Percentiles rank a stretch among this genome's conserved stretches.
Evolutionary conservation across 2,113 vertebrate genomes (phyloP).

Genomic region (Varanus salvator): DNA sequence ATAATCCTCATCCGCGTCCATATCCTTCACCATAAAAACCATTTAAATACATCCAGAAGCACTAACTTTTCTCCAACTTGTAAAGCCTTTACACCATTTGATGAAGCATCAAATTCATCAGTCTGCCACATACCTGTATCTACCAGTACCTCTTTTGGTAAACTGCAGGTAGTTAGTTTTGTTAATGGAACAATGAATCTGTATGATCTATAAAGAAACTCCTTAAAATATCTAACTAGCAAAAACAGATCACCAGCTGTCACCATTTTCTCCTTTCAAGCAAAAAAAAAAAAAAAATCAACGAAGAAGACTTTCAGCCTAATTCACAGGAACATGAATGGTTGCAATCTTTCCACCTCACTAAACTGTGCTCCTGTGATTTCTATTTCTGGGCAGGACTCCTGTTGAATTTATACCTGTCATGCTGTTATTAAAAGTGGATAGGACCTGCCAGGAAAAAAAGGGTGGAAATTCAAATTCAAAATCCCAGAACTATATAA

Average conservation of each 20-base stretch:
- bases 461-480: neutral
- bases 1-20: neutral
- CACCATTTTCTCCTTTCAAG: neutral
- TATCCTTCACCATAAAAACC: neutral
- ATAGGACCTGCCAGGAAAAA: neutral
- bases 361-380: neutral
- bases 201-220: neutral
- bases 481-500: neutral
- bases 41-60: neutral
- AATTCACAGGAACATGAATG: neutral
- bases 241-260: neutral
- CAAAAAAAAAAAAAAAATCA: neutral
- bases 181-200: neutral
- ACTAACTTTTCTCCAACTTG: neutral
- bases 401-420: neutral
- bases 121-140: neutral
- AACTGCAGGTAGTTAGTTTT: neutral
- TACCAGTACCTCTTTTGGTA: neutral
- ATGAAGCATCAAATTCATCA: neutral
- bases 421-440: neutral
- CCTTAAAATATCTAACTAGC: neutral
- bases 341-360: neutral
- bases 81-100: neutral
- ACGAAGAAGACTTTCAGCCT: too few species aligned
- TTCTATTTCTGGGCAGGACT: conserved; percentile 24